These are phyloP conservation scores for Athrips mouffetella DNA, from an alignment of 2,888 invertebrate genomes.

Conservation along the genomic window DNA sequence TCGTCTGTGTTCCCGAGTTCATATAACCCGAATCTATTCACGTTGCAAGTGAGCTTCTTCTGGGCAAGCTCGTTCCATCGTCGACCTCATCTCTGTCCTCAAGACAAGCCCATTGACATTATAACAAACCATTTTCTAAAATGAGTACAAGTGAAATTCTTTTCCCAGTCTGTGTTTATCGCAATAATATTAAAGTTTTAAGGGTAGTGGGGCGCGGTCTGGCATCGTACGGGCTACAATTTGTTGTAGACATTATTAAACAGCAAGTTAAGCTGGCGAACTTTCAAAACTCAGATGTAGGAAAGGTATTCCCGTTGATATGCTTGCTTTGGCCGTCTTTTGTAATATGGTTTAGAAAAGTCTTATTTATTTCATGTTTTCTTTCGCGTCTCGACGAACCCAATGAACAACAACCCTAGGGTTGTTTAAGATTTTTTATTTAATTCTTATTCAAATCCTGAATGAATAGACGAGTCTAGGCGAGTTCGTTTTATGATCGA, in stretches of 20 bases:
- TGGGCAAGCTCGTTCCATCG: no score
- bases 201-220: constrained; percentile 14
- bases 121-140: background rate
- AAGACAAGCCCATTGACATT: background rate
- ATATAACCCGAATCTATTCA: no score
- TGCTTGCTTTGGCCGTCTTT: background rate
- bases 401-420: no score
- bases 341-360: background rate
- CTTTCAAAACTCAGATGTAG: constrained; percentile 17
- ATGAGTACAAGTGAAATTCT: background rate
- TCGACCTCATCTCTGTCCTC: no score
- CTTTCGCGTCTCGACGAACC: no score
- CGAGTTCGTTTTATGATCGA: no score
- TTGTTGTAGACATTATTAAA: constrained; percentile 29
- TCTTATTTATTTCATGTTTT: no score
- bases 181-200: constrained; percentile 13
- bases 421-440: no score
- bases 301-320: constrained; percentile 4
- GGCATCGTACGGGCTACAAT: constrained; percentile 17
- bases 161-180: background rate
- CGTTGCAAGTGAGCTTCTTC: no score
- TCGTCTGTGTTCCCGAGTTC: no score
- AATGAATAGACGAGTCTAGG: no score
- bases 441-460: no score
- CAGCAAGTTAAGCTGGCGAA: constrained; percentile 21